These are phyloP conservation scores for Menidia beryllina DNA, from an alignment of 2,113 vertebrate species.

Conservation along the genomic window DNA sequence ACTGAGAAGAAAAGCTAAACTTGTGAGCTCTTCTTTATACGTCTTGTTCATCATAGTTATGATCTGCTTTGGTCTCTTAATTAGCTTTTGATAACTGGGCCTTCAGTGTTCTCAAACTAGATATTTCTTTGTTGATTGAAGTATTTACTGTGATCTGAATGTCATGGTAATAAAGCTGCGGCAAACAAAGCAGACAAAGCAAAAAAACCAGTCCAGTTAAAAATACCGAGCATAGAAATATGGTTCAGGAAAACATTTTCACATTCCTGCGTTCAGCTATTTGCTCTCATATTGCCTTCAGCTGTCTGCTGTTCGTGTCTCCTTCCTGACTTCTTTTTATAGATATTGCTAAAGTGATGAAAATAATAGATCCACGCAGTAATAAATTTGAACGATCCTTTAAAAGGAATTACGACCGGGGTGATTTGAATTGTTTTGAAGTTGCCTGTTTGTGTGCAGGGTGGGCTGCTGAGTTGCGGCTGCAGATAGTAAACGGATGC, in stretches of 20 bases:
- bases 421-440: conserved; percentile 22
- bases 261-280: not conserved
- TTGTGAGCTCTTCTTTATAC: too few relatives aligned
- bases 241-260: too few relatives aligned
- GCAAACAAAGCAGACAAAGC: too few relatives aligned
- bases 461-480: conserved; percentile 23
- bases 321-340: conserved; percentile 5
- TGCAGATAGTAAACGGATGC: conserved; percentile 5
- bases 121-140: not conserved
- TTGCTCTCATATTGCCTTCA: not conserved
- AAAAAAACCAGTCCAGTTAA: too few relatives aligned
- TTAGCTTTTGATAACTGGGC: not conserved
- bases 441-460: conserved; percentile 10
- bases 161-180: too few relatives aligned
- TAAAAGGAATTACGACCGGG: conserved; percentile 16
- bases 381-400: conserved; percentile 34
- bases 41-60: too few relatives aligned
- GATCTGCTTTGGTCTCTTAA: not conserved
- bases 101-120: not conserved
- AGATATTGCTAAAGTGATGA: conserved; percentile 8
- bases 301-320: conserved; percentile 3
- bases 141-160: too few relatives aligned
- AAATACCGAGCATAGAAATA: too few relatives aligned
- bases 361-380: conserved; percentile 19
- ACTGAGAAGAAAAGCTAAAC: too few relatives aligned